phyloP scores from a whole-genome alignment of 1,140 invertebrate genomes.

The Copidosoma floridanum region DNA sequence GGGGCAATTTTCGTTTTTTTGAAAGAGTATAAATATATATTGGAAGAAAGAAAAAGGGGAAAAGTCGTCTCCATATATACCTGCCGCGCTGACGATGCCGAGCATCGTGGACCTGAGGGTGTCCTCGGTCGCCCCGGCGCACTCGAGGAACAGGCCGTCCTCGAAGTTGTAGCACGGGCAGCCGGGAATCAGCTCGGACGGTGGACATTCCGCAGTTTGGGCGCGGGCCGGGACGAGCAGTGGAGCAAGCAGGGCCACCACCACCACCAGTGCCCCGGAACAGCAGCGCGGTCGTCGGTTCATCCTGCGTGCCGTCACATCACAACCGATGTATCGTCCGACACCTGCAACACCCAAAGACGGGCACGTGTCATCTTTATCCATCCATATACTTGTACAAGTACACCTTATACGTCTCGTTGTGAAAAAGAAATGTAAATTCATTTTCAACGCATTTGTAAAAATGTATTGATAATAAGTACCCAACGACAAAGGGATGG shows the following conservation, averaged over 20 bases:
- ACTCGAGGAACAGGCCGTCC: slow-evolving; percentile 86
- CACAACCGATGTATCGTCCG: slow-evolving; percentile 17
- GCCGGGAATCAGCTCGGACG: slow-evolving; percentile 49
- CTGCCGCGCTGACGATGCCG: slow-evolving; percentile 55
- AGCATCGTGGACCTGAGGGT: slow-evolving; percentile 57
- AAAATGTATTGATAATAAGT: too few species aligned
- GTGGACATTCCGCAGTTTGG: slow-evolving; percentile 46
- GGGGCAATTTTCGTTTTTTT: background rate
- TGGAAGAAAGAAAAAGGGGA: background rate
- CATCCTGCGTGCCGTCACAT: slow-evolving; percentile 47
- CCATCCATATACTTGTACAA: too few species aligned
- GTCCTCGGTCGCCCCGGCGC: slow-evolving; percentile 72
- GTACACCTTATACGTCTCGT: too few species aligned
- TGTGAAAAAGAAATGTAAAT: too few species aligned
- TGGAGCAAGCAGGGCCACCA: slow-evolving; percentile 22
- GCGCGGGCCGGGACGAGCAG: slow-evolving; percentile 19
- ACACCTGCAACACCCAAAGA: slow-evolving; percentile 10
- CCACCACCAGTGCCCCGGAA: slow-evolving; percentile 29
- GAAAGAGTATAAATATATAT: background rate
- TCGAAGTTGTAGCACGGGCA: slow-evolving; percentile 91
- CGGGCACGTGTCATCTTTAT: too few species aligned
- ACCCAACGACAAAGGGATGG: too few species aligned
- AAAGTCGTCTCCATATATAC: too few species aligned
- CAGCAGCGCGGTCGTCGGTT: slow-evolving; percentile 32
- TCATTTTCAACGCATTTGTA: too few species aligned